Evolutionary conservation across 2,113 vertebrate genomes (phyloP), one percentile per base, ranked within the genome.

Genomic region (Halcyon malimbica): DNA sequence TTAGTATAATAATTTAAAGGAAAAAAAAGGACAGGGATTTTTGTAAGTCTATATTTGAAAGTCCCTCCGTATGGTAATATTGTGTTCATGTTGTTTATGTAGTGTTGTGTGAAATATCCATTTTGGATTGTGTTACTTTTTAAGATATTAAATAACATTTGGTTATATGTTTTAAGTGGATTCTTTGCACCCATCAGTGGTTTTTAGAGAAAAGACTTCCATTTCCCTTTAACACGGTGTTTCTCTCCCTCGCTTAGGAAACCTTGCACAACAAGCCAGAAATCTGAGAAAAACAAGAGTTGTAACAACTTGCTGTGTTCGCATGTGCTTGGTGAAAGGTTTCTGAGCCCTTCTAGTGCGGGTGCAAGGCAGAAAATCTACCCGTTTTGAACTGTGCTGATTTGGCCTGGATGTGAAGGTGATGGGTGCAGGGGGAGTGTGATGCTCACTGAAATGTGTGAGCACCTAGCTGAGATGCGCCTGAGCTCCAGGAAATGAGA

Each of bases 141-240:
- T 99, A 99, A 99, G 98, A 99, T 99, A 99, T 99, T 99, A 99
- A 99, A 99, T 99, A 99, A 99, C 98, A 99, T 99, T 99, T 99
- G 99, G 98, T 98, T 99, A 99, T 97, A 98, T 97, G 97, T 98
- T 97, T 91, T 98, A 98, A 98, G 98, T 98, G 98, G 97, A 98
- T 98, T 98, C 96, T 97, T 98, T 97, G 97, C 91, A 78, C 89
- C 88, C 78, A 41, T 79, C 77, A 24, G 74, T 95, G 94, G 44
- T 77, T 93, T 95, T 86, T 92, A 85, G 91, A 67, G 50, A 87
- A 75, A 95, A 46, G 39, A 41, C 46, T 74, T 82, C 6, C 37
- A 12, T 82, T 59, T 75, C 89, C 79, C 42, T 62, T 69, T 84
- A 87, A 87, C 48, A 6, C 17, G 15, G 74, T 85, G 7, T 94